A percentile compares a stretch with the other conserved stretches of the same genome.
phyloP scores from a whole-genome alignment of 2,888 invertebrate species.

The Erebia aethiops region DNA sequence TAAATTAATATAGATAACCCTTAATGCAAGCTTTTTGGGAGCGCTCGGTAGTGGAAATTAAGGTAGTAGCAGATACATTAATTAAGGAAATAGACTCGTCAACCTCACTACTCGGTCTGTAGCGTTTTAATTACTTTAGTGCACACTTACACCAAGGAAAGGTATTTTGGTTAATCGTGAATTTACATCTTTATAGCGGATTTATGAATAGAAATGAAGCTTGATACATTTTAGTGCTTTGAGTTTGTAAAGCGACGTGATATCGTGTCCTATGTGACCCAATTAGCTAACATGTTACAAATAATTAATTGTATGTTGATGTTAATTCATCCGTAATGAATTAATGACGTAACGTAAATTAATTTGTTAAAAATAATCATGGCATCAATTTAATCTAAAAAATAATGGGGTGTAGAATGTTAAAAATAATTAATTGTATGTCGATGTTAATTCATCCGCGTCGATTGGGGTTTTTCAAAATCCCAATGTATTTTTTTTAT shows the following conservation, averaged over 20 bases:
- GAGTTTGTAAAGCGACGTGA: neutral
- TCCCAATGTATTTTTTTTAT: too few relatives aligned
- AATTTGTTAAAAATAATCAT: too few relatives aligned
- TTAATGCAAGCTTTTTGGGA: slow-evolving; percentile 35
- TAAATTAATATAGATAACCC: slow-evolving; percentile 28
- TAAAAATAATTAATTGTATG: neutral
- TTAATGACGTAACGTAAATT: too few relatives aligned
- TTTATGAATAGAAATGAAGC: slow-evolving; percentile 20
- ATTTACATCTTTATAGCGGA: slow-evolving; percentile 27
- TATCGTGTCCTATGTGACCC: neutral
- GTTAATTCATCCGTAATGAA: too few relatives aligned
- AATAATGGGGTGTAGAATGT: too few relatives aligned
- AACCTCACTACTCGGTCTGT: slow-evolving; percentile 30
- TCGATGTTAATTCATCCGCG: neutral
- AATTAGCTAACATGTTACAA: neutral
- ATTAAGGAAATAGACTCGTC: slow-evolving; percentile 40
- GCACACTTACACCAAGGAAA: slow-evolving; percentile 23
- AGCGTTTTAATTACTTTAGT: slow-evolving; percentile 39
- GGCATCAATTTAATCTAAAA: too few relatives aligned
- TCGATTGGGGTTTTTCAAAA: neutral
- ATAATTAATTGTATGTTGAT: too few relatives aligned
- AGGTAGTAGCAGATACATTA: slow-evolving; percentile 38
- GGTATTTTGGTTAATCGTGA: slow-evolving; percentile 27
- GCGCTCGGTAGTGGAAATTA: slow-evolving; percentile 30
- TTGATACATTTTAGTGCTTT: slow-evolving; percentile 9